Percentiles rank a stretch among this genome's conserved stretches.
phyloP scores from a whole-genome alignment of 2,888 invertebrate genomes.

The Eurois occulta region DNA sequence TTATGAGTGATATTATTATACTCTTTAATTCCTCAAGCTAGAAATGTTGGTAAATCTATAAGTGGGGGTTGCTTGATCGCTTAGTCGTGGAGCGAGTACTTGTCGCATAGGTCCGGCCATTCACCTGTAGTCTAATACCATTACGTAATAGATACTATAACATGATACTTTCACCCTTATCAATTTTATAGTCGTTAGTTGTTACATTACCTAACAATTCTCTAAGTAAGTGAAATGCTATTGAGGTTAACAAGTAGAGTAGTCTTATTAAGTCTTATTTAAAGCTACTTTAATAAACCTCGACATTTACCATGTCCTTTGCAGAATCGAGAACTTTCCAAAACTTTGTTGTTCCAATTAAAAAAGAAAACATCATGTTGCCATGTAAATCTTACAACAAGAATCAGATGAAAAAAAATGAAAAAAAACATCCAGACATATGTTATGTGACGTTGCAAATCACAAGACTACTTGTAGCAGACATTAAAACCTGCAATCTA shows the following conservation, averaged over 20 bases:
- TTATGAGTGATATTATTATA: constrained; percentile 5
- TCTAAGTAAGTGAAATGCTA: not conserved
- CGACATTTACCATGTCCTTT: not conserved
- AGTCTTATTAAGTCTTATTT: not conserved
- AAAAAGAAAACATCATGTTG: too few species aligned
- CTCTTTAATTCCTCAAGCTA: constrained; percentile 26
- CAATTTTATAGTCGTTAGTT: not conserved
- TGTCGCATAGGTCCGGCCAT: constrained; percentile 59
- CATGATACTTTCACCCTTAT: constrained; percentile 21
- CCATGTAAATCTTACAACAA: not conserved
- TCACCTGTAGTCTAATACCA: constrained; percentile 49
- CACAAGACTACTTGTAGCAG: not conserved
- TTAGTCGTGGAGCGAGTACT: constrained; percentile 52
- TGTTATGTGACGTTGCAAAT: constrained; percentile 13
- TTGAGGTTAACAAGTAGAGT: not conserved
- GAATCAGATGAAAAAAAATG: not conserved
- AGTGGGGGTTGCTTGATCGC: constrained; percentile 54
- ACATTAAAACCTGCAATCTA: constrained; percentile 34
- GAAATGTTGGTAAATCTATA: constrained; percentile 27
- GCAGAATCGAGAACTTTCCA: not conserved
- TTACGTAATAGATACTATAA: constrained; percentile 30
- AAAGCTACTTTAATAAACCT: not conserved
- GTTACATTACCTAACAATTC: constrained; percentile 2
- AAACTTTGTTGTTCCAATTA: too few species aligned
- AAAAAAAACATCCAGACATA: not conserved